Evolutionary conservation across 2,888 invertebrate species (phyloP).

Genomic region (Platycnemis pennipes): DNA sequence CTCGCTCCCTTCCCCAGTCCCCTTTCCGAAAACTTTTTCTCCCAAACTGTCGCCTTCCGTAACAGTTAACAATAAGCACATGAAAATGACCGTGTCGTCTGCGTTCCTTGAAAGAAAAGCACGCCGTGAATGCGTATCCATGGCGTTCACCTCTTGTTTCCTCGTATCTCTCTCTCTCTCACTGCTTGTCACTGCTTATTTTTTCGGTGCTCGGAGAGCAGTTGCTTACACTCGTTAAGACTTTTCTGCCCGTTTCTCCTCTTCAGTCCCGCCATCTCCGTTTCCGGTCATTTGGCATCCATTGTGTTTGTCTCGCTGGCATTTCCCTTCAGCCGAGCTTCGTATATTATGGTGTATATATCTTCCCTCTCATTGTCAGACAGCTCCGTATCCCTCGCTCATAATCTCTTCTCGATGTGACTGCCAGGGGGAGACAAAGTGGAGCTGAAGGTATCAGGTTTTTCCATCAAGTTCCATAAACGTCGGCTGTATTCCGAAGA

Average conservation of each 20-base stretch:
- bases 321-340: not conserved
- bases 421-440: not conserved
- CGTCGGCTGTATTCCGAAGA: not conserved
- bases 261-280: not conserved
- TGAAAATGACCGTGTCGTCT: slow-evolving; percentile 16
- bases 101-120: not conserved
- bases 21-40: not conserved
- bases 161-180: not conserved
- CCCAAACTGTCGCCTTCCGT: not conserved
- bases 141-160: not conserved
- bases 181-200: not conserved
- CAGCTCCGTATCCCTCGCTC: not conserved
- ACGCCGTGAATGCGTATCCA: not conserved
- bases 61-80: not conserved
- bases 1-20: not conserved
- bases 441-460: not conserved
- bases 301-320: not conserved
- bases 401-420: not conserved
- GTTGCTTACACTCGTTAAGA: not conserved
- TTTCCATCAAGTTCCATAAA: not conserved
- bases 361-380: not conserved
- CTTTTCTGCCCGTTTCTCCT: not conserved
- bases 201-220: not conserved
- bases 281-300: not conserved
- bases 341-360: not conserved